Conservation (phyloP, 1,140 invertebrate genomes). For the Scaptomyza graminum region DNA sequence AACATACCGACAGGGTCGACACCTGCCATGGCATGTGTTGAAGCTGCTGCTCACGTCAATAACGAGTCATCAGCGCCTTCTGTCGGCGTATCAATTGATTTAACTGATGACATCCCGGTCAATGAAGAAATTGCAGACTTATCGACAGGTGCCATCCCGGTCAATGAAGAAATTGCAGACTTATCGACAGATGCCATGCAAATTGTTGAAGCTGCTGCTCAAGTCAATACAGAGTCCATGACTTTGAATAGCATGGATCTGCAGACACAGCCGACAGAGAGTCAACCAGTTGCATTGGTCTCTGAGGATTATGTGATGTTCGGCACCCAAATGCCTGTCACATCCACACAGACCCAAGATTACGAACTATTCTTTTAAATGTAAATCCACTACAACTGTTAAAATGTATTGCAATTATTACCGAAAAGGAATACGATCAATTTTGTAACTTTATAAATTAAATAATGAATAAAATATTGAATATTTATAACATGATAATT, state of each 20-base stretch:
- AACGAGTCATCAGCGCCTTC: too few species aligned
- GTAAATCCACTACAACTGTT: not conserved
- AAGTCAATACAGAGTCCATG: conserved; percentile 50
- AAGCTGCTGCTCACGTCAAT: too few species aligned
- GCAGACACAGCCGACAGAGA: conserved; percentile 9
- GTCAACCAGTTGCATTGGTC: not conserved
- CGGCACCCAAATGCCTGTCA: conserved; percentile 42
- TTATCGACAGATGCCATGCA: not conserved
- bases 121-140: too few species aligned
- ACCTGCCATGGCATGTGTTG: conserved; percentile 17
- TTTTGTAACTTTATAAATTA: conserved; percentile 16
- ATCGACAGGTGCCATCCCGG: too few species aligned
- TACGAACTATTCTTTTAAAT: conserved; percentile 7
- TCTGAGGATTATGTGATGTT: conserved; percentile 44
- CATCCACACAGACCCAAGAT: conserved; percentile 48
- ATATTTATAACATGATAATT: conserved; percentile 22
- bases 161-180: too few species aligned
- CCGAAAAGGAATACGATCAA: not conserved
- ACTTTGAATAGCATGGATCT: not conserved
- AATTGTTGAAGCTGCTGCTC: conserved; percentile 5
- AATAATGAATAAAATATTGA: conserved; percentile 23
- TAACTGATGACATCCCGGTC: too few species aligned
- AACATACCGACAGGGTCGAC: too few species aligned
- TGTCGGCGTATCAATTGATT: too few species aligned
- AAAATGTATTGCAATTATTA: conserved; percentile 13